These are phyloP conservation scores for Alligator sinensis DNA, from an alignment of 2,113 vertebrate species.

Conservation along the genomic window DNA sequence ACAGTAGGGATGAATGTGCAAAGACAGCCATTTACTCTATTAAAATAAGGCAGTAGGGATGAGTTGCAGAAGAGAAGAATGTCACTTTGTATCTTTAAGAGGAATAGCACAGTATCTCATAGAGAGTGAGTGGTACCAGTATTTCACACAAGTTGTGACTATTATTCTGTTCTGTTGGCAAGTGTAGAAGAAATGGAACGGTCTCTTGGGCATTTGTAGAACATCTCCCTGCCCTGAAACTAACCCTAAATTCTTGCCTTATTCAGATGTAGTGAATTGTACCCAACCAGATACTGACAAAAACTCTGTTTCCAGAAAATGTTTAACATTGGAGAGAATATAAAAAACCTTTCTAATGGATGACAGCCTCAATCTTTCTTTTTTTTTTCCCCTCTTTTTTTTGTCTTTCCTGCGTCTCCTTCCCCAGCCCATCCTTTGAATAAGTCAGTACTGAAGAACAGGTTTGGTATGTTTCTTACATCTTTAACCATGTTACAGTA, in stretches of 20 bases:
- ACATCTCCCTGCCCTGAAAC: not conserved
- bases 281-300: not conserved
- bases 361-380: not conserved
- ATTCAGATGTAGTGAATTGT: not conserved
- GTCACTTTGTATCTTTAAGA: not conserved
- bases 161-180: too few species aligned
- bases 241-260: not conserved
- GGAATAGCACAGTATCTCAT: not conserved
- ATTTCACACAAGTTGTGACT: not conserved
- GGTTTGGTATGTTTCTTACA: not conserved
- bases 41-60: conserved; percentile 3
- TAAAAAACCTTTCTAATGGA: not conserved
- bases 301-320: not conserved
- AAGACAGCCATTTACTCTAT: not conserved
- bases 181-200: too few species aligned
- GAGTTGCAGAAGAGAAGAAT: not conserved
- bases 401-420: not conserved
- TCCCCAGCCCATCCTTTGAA: not conserved
- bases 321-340: not conserved
- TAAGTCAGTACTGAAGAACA: not conserved
- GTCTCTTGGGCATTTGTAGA: not conserved
- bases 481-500: not conserved
- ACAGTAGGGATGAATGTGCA: not conserved
- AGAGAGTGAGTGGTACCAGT: not conserved
- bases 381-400: not conserved